These are phyloP conservation scores for Anisognathus igniventris DNA, from an alignment of 2,797 vertebrate genomes.

Conservation along the genomic window DNA sequence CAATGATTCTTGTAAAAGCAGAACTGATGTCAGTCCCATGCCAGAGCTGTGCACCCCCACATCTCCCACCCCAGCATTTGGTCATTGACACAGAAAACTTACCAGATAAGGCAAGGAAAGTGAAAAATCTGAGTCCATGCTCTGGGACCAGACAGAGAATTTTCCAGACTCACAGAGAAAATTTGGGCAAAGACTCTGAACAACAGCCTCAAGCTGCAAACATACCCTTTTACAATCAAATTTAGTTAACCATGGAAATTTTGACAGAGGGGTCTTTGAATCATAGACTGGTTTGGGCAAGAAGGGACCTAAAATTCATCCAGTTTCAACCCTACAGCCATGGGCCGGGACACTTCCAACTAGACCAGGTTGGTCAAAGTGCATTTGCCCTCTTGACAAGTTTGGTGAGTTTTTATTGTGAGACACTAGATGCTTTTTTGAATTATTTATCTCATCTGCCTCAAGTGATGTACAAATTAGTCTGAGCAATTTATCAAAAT, in stretches of 20 bases:
- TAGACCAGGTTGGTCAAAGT: neutral
- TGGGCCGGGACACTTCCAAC: neutral
- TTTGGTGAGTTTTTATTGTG: neutral
- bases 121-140: fast-evolving
- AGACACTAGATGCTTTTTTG: neutral
- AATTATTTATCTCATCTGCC: neutral
- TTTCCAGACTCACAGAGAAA: neutral
- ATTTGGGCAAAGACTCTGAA: neutral
- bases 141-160: neutral
- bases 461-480: neutral
- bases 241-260: neutral
- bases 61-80: neutral
- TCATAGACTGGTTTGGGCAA: neutral
- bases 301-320: neutral
- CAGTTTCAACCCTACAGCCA: neutral
- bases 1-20: neutral
- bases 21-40: neutral
- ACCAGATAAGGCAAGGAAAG: neutral
- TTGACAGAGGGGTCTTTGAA: neutral
- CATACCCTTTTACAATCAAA: no score
- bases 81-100: neutral
- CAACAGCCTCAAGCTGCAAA: neutral
- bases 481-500: neutral
- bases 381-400: neutral
- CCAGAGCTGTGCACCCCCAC: neutral